phyloP scores from a whole-genome alignment of 2,113 vertebrate genomes.

The Diadophis punctatus region DNA sequence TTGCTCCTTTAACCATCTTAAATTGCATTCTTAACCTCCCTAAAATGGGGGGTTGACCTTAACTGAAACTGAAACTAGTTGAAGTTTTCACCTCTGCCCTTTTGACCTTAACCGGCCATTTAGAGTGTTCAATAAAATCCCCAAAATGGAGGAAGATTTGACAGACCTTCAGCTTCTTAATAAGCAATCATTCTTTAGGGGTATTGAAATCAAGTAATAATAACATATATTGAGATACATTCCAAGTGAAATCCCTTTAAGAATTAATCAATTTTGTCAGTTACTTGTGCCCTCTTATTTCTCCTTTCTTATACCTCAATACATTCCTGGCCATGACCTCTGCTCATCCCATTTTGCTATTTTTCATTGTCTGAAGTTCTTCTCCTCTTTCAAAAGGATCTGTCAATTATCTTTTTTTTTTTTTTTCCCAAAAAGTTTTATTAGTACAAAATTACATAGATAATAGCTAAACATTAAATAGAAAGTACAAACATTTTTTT shows the following conservation, averaged over 20 bases:
- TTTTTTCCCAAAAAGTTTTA: too few relatives aligned
- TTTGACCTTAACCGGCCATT: background rate
- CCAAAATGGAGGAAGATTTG: background rate
- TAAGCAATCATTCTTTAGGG: background rate
- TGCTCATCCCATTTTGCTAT: background rate
- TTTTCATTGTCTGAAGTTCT: background rate
- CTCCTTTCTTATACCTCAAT: background rate
- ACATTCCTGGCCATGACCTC: background rate
- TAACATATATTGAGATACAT: background rate
- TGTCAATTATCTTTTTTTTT: background rate
- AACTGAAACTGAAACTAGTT: background rate
- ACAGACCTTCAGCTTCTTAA: background rate
- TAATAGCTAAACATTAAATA: too few relatives aligned
- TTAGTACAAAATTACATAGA: too few relatives aligned
- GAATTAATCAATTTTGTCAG: background rate
- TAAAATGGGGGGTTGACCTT: background rate
- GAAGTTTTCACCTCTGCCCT: background rate
- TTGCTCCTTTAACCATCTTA: background rate
- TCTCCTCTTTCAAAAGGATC: background rate
- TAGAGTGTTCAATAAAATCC: background rate
- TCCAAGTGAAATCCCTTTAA: background rate
- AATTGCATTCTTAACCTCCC: background rate
- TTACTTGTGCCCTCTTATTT: background rate
- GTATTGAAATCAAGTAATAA: background rate
- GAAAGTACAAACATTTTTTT: too few relatives aligned